Base-by-base conservation (phyloP, 2,888 invertebrate genomes). In the Criorhina ranunculi region DNA sequence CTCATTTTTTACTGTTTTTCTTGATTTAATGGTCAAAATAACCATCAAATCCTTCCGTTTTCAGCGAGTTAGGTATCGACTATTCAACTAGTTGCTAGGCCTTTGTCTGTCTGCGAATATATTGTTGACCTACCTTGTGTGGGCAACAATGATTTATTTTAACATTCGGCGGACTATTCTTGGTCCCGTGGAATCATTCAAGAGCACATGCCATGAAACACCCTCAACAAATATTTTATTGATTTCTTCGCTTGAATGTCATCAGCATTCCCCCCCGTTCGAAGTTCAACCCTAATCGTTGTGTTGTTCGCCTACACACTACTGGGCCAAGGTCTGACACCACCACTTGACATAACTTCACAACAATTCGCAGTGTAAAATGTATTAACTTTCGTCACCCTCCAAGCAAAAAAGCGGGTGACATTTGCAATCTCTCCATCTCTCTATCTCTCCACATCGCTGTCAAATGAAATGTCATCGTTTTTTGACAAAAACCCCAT, bases 241-340 rank as follows among this genome's bases (percentile, higher is more conserved):
- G 5, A 17, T 11, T 35, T 35, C 9, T 31, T 60, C 15, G 15
- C 6, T 12, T 3, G 7, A 9, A 15, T 11, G 19, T 17, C 11
- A 31, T 15, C 37, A 57, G 17, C 15, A 37, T 24, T 1, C n/a
- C 12, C 11, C 11, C 19, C 9, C 9, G 24, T 42, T 64, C 35
- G 8, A 64, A 64, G 46, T 64, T 46, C 49, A 64, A 6, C 19
- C 19, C 19, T 35, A 49, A 46, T 53, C 40, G 29, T 5, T 15
- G 9, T 31, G 29, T 7, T 37, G 24, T 7, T 6, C n/a, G 7
- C 11, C 11, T 33, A 33, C 44, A 8, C 31, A 5, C 55, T 24
- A 76, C 76, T 81, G 70, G 81, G 81, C 70, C 81, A 81, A 81
- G 82, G 82, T 59, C 77, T 59, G 19, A 64, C 64, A 70, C 76